Conservation (phyloP, 2,113 vertebrate species). For the Oryzias melastigma region DNA sequence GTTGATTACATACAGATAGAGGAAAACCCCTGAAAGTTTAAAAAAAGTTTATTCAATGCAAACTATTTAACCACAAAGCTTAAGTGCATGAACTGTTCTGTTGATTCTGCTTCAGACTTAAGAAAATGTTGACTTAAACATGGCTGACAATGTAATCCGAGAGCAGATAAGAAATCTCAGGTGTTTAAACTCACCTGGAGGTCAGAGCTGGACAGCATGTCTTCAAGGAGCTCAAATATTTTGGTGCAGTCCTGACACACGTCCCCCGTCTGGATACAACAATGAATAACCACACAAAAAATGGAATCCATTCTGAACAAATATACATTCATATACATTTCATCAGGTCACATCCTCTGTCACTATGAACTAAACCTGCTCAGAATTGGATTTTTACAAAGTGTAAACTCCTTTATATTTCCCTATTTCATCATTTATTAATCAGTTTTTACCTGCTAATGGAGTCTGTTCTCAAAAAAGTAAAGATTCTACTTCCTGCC, state of each 20-base stretch:
- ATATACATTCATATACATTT: no score
- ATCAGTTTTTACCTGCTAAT: no score
- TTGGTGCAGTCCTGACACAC: slow-evolving; percentile 74
- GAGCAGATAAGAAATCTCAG: slow-evolving; percentile 21
- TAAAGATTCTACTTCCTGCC: no score
- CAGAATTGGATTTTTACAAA: neutral
- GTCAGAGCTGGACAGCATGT: slow-evolving; percentile 66
- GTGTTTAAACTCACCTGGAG: slow-evolving; percentile 65
- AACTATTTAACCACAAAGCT: slow-evolving; percentile 5
- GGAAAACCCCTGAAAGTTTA: neutral
- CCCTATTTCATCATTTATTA: neutral
- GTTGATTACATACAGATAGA: slow-evolving; percentile 21
- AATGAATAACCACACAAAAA: neutral
- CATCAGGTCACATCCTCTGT: neutral
- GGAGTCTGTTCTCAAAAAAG: no score
- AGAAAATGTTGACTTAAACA: neutral
- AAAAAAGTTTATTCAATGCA: neutral
- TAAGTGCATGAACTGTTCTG: neutral
- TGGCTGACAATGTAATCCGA: slow-evolving; percentile 27
- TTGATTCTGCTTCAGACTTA: slow-evolving; percentile 1
- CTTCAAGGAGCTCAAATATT: slow-evolving; percentile 68
- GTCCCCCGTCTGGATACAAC: slow-evolving; percentile 59
- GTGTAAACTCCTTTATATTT: neutral
- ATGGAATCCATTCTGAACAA: neutral
- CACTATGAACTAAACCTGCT: no score